Evolutionary conservation across 2,113 vertebrate genomes (phyloP), one percentile per base, ranked within the genome.

Genomic region (Leptobrachium leishanense): DNA sequence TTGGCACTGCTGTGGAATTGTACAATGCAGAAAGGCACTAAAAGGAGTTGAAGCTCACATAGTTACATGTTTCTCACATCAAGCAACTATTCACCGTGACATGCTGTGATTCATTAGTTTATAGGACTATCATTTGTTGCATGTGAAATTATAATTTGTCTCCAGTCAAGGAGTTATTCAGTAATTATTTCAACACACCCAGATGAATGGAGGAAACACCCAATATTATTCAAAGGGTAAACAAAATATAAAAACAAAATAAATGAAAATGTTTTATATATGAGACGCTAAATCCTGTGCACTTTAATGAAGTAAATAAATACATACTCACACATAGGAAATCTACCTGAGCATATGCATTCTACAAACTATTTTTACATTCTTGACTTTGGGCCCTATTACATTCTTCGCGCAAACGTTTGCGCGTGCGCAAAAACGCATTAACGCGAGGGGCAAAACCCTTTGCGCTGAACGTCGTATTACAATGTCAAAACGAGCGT

Each of bases 101-200:
- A 43, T 10, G n/a, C 65, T 39, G 70, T 77, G 75, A 77, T 69
- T 70, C 68, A 77, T 63, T 43, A 4, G 13, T 63, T 41, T 63
- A 59, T 72, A 42, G 44, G 55, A 8, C 66, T 39, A 62, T 69
- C 11, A 40, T 77, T 77, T 77, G 53, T 77, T 62, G 13, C 42
- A 62, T 70, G 55, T 11, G 44, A 59, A 77, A 69, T 77, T 43
- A 77, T 70, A 9, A 44, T 63, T 63, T 77, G 55, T 54, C 75
- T 77, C 20, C 2, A 39, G 9, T 53, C 5, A 75, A 50, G 11
- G 59, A 77, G 55, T n/a, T 41, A 77, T 70, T 59, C 54, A 50
- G 44, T 31, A 77, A 77, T 77, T 77, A 77, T 77, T 71, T 69
- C n/a, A 39, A 69, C 76, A 77, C 76, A 70, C 76, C 76, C 54